These are phyloP conservation scores for Manis pentadactyla DNA, from an alignment of 2,797 vertebrate species.

Conservation along the genomic window DNA sequence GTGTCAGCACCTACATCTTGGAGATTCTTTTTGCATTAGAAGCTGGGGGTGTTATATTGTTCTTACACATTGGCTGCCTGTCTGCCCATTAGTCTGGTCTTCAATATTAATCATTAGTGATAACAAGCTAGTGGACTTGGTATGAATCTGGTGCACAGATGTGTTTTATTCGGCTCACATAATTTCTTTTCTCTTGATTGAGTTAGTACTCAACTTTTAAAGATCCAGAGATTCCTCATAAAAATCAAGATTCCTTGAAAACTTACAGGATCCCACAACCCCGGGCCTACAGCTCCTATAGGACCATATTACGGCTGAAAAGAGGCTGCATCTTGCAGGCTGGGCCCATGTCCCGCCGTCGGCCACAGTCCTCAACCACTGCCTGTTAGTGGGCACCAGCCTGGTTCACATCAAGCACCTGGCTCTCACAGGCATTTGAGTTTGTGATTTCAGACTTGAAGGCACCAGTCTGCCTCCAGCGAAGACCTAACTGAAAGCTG, in stretches of 20 bases:
- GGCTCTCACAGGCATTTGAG: neutral
- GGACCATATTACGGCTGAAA: neutral
- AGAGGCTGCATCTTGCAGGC: neutral
- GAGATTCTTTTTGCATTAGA: neutral
- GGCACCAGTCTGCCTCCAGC: neutral
- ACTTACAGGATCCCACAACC: neutral
- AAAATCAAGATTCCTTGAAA: constrained; percentile 25
- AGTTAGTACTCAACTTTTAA: neutral
- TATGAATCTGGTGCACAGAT: neutral
- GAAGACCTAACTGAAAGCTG: neutral
- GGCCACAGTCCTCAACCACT: neutral
- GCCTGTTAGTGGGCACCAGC: no score
- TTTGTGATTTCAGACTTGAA: neutral
- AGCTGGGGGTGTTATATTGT: neutral
- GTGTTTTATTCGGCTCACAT: neutral
- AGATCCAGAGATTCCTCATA: constrained; percentile 24
- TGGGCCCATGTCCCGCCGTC: accelerated
- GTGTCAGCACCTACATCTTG: neutral
- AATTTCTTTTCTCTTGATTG: neutral
- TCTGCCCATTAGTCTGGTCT: neutral
- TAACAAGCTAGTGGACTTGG: neutral
- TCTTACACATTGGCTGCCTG: neutral
- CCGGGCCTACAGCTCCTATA: neutral
- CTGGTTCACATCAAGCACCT: neutral
- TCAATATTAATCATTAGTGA: neutral